Conservation (phyloP, 2,888 invertebrate species). For the Standfussiana lucernea region DNA sequence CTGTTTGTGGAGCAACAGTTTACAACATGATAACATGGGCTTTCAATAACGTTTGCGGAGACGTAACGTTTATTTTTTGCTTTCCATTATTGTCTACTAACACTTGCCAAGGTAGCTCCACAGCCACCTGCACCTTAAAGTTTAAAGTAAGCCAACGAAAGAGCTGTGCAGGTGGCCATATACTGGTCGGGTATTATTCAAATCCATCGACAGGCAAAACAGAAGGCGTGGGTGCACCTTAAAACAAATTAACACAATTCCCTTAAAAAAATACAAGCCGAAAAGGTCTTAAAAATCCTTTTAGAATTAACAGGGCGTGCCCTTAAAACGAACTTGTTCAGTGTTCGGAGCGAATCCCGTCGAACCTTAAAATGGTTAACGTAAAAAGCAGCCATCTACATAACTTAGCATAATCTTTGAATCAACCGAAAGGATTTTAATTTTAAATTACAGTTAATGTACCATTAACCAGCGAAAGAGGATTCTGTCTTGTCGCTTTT, state of each 20-base stretch:
- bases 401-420: constrained; percentile 87
- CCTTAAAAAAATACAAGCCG: constrained; percentile 53
- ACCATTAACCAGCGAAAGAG: constrained; percentile 73
- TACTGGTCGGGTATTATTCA: too few relatives aligned
- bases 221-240: not conserved
- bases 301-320: constrained; percentile 62
- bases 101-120: too few relatives aligned
- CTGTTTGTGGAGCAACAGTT: too few relatives aligned
- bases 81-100: too few relatives aligned
- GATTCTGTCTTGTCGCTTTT: constrained; percentile 67
- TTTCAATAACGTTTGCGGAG: too few relatives aligned
- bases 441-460: constrained; percentile 83
- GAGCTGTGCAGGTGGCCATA: too few relatives aligned
- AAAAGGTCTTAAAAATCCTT: constrained; percentile 52
- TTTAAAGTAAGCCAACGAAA: too few relatives aligned
- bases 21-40: too few relatives aligned
- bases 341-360: constrained; percentile 38
- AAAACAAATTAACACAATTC: constrained; percentile 36
- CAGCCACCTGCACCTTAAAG: too few relatives aligned
- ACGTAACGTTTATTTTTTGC: too few relatives aligned
- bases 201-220: too few relatives aligned
- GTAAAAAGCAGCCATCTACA: constrained; percentile 84
- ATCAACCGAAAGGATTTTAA: constrained; percentile 87
- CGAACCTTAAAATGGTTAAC: constrained; percentile 73
- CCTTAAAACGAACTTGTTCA: constrained; percentile 62